phyloP scores from a whole-genome alignment of 2,888 invertebrate genomes.

The Parochlus steinenii region DNA sequence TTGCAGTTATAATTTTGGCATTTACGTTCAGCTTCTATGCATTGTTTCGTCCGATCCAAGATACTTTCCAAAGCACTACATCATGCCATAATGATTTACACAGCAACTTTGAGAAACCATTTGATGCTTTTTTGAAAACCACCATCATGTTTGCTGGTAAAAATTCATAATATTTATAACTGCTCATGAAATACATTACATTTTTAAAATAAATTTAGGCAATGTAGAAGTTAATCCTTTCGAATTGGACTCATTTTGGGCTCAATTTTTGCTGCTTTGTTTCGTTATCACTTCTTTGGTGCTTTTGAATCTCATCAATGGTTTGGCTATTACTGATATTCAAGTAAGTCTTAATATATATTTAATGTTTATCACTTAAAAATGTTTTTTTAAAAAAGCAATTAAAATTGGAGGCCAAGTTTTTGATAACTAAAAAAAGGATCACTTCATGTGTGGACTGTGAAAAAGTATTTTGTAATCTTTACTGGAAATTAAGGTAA shows the following conservation, averaged over 20 bases:
- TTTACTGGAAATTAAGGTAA: constrained; percentile 9
- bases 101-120: constrained; percentile 9
- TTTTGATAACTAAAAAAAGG: constrained; percentile 7
- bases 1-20: constrained; percentile 5
- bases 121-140: constrained; percentile 7
- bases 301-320: constrained; percentile 9
- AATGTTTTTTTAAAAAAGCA: too few relatives aligned
- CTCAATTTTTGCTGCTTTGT: constrained; percentile 6
- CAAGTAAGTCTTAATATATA: too few relatives aligned
- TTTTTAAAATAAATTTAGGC: too few relatives aligned
- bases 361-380: too few relatives aligned
- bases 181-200: too few relatives aligned
- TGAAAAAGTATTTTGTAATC: constrained; percentile 9
- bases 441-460: constrained; percentile 5
- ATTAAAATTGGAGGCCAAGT: constrained; percentile 7
- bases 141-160: constrained; percentile 10
- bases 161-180: too few relatives aligned
- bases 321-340: constrained; percentile 9
- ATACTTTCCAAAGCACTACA: too few relatives aligned
- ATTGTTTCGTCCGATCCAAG: constrained; percentile 2
- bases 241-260: constrained; percentile 6
- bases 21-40: constrained; percentile 10
- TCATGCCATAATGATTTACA: constrained; percentile 3
- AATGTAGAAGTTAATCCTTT: constrained; percentile 5
- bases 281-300: constrained; percentile 9